Conservation (phyloP, 2,888 invertebrate species). For the Dryocosmus kuriphilus region DNA sequence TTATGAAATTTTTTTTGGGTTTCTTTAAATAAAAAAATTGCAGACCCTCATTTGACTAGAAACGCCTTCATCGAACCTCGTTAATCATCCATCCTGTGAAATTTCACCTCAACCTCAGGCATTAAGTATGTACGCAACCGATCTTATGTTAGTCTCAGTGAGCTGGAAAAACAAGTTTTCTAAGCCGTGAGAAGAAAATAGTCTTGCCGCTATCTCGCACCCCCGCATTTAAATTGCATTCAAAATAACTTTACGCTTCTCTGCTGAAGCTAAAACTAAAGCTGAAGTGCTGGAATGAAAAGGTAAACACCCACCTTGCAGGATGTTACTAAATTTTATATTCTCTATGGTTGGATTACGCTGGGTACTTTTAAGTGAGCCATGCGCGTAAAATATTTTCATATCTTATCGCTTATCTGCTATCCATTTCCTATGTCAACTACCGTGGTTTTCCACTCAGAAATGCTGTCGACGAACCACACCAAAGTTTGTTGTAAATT, state of each 20-base stretch:
- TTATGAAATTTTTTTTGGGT: no score
- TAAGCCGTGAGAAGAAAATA: neutral
- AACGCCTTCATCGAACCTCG: no score
- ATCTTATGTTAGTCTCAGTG: neutral
- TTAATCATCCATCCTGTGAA: conserved; percentile 9
- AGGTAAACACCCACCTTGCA: conserved; percentile 1
- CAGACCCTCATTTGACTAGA: no score
- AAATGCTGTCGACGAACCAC: neutral
- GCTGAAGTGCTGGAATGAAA: neutral
- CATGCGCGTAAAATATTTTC: conserved; percentile 17
- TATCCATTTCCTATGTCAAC: conserved; percentile 31
- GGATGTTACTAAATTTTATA: neutral
- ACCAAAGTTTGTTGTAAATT: neutral
- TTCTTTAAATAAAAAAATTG: no score
- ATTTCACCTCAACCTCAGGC: neutral
- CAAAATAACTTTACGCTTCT: conserved; percentile 1
- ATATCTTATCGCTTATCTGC: conserved; percentile 9
- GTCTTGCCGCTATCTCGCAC: neutral
- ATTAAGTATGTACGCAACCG: neutral
- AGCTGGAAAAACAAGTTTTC: conserved; percentile 11
- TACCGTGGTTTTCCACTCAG: neutral
- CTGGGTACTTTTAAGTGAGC: conserved; percentile 3
- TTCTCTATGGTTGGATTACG: neutral
- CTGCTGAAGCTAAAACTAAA: neutral
- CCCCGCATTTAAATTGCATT: conserved; percentile 12